These are phyloP conservation scores for Sarcoramphus papa DNA, from an alignment of 2,797 vertebrate species.

Conservation along the genomic window DNA sequence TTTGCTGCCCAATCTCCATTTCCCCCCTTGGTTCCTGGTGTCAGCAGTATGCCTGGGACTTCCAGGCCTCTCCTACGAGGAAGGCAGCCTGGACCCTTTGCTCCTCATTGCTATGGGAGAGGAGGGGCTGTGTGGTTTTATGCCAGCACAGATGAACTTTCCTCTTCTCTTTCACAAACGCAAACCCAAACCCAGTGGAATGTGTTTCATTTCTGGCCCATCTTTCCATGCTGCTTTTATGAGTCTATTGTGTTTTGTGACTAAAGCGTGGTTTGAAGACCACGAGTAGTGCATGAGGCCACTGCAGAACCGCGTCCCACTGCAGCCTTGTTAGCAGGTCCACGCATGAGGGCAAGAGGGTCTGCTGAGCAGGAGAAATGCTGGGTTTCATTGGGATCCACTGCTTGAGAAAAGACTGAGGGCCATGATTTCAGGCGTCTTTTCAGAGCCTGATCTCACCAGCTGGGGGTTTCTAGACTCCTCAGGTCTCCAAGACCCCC, in stretches of 20 bases:
- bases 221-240: neutral
- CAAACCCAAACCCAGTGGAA: neutral
- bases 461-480: neutral
- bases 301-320: neutral
- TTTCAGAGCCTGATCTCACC: neutral
- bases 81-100: neutral
- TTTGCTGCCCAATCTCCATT: neutral
- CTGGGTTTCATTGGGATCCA: neutral
- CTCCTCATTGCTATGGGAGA: neutral
- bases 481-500: neutral
- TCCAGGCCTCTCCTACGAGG: accelerated
- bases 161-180: neutral
- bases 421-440: neutral
- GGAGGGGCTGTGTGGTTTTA: neutral
- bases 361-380: neutral
- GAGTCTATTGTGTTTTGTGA: neutral
- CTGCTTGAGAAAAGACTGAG: neutral
- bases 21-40: neutral
- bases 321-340: neutral
- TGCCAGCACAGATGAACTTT: neutral
- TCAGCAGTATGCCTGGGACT: neutral
- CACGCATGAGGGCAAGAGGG: neutral
- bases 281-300: neutral
- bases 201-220: conserved; percentile 38
- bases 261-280: neutral